These are phyloP conservation scores for Mylabris sibirica DNA, from an alignment of 2,888 invertebrate genomes.

Conservation along the genomic window DNA sequence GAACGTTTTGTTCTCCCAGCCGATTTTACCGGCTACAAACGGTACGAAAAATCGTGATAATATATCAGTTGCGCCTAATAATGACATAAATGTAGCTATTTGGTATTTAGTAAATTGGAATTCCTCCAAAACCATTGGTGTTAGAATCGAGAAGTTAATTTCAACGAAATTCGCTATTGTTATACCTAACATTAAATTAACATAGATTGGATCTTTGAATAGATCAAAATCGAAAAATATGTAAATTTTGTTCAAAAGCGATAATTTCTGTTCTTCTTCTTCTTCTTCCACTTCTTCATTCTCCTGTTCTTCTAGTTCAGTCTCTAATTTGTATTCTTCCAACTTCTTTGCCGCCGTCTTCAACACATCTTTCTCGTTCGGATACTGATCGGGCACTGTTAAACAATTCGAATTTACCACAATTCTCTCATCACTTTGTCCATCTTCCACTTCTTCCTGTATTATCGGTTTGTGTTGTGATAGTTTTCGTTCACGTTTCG, in stretches of 20 bases:
- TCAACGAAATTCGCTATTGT: slow-evolving; percentile 77
- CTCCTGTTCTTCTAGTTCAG: slow-evolving; percentile 28
- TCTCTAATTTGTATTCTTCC: slow-evolving; percentile 59
- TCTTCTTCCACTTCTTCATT: slow-evolving; percentile 27
- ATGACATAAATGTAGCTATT: slow-evolving; percentile 74
- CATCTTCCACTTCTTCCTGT: slow-evolving; percentile 45
- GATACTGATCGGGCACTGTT: slow-evolving; percentile 21
- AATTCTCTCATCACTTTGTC: slow-evolving; percentile 18
- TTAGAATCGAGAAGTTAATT: slow-evolving; percentile 75
- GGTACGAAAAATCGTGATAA: slow-evolving; percentile 72
- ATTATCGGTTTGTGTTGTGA: slow-evolving; percentile 44
- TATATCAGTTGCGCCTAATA: slow-evolving; percentile 72
- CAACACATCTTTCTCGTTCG: slow-evolving; percentile 66
- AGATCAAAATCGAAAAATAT: slow-evolving; percentile 76
- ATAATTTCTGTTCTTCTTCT: slow-evolving; percentile 50
- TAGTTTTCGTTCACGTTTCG: slow-evolving; percentile 40
- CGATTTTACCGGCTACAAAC: slow-evolving; percentile 72
- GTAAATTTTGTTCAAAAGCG: slow-evolving; percentile 66
- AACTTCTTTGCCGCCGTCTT: slow-evolving; percentile 66
- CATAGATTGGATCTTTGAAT: slow-evolving; percentile 72
- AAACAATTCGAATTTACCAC: background rate
- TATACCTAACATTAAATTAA: slow-evolving; percentile 75
- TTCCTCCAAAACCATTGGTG: slow-evolving; percentile 76
- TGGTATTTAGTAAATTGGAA: slow-evolving; percentile 68
- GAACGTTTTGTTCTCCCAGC: slow-evolving; percentile 75